Base-by-base conservation (phyloP, 1,140 invertebrate species). In the Drosophila punjabiensis region DNA sequence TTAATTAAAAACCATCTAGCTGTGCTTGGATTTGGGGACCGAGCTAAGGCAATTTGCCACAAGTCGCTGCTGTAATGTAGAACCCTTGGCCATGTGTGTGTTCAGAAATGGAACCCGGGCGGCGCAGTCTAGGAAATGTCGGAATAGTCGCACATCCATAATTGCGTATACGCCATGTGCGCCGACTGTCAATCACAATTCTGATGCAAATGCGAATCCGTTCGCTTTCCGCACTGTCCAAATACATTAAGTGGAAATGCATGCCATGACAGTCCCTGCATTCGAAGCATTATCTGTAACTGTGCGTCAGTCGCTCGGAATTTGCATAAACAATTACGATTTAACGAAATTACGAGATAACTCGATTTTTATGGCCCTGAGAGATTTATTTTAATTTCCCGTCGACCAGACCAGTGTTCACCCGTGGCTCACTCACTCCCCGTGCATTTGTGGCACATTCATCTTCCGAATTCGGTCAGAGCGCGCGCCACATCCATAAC, bases 91-190 rank as follows among this genome's bases (percentile, higher is more conserved):
- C 18, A 39, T 18, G 11, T 32, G 11, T 32, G 24, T 24, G 30
- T 41, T 45, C 68, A 35, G 9, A 52, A 61, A 59, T 50, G 67
- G 53, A 61, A 45, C 28, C 16, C 37, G 53, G 37, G 43, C 32
- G 30, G 24, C 24, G 30, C n/a, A 35, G 53, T 64, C 58, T 73
- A 89, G 85, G 85, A 89, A 89, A 76, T 90, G 86, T 41, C 41
- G 73, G 24, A 43, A 85, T 62, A 79, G 70, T 88, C 30, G 24
- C 45, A 58, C 35, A 65, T 61, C 86, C 83, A 82, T 90, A 85
- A 89, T 90, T 90, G 86, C 85, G 75, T 79, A 90, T 90, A 89
- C 85, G 85, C 81, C 86, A 85, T 89, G 86, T 88, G 81, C 53
- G 85, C 63, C 82, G 68, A 73, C 60, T 78, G 81, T 85, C 85